Conservation (phyloP, 2,113 vertebrate species). For the Octodon degus region DNA sequence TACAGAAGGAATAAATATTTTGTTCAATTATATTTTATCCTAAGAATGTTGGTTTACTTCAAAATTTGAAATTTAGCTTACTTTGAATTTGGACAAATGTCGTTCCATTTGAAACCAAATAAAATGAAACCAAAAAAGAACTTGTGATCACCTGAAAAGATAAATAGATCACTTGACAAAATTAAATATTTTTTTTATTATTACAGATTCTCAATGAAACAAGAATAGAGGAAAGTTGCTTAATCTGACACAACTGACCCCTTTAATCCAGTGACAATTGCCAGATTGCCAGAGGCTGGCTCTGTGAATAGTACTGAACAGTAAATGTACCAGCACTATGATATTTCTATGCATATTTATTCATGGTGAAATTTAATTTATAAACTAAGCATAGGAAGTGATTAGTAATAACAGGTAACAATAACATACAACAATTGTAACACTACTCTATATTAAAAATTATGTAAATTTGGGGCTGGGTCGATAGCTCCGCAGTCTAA, state of each 20-base stretch:
- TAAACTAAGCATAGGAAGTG: background rate
- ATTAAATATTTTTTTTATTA: background rate
- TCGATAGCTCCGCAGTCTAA: too few relatives aligned
- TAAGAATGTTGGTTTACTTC: background rate
- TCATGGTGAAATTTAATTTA: background rate
- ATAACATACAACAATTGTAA: background rate
- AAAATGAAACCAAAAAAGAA: background rate
- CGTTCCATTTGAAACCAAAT: background rate
- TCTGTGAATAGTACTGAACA: background rate
- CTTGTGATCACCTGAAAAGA: background rate
- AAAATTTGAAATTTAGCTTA: background rate
- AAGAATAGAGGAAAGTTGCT: background rate
- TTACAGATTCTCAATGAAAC: background rate
- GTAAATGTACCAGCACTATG: background rate
- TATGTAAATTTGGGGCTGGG: background rate
- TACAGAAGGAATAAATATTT: background rate
- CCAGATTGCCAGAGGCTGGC: background rate
- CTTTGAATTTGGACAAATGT: too few relatives aligned
- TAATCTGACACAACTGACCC: background rate
- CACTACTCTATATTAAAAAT: background rate
- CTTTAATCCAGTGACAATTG: background rate
- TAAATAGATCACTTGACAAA: background rate
- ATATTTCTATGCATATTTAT: background rate
- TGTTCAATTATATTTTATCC: background rate
- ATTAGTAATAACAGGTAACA: background rate